These are phyloP conservation scores for Bungarus multicinctus DNA, from an alignment of 2,113 vertebrate genomes.

Conservation along the genomic window DNA sequence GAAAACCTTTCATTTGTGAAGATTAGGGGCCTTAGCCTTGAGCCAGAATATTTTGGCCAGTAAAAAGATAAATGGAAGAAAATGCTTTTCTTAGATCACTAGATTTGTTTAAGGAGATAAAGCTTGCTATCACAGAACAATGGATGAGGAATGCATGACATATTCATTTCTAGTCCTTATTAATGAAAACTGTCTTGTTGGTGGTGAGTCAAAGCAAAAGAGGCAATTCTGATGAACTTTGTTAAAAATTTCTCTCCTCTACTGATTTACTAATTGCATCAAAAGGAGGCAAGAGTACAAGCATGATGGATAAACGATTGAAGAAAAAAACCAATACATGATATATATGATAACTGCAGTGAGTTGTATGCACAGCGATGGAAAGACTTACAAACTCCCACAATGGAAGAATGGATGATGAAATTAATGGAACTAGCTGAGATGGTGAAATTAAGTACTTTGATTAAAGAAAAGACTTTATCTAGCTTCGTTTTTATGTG, in stretches of 20 bases:
- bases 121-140: background rate
- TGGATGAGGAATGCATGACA: background rate
- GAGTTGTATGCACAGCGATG: background rate
- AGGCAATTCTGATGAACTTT: background rate
- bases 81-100: background rate
- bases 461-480: background rate
- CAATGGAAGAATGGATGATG: background rate
- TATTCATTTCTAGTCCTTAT: background rate
- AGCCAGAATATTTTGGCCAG: background rate
- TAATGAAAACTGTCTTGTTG: background rate
- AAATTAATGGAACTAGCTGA: background rate
- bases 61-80: background rate
- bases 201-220: background rate
- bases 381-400: background rate
- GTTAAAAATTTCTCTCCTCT: background rate
- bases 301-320: background rate
- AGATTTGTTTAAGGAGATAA: background rate
- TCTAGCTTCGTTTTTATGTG: background rate
- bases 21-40: no score
- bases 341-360: background rate
- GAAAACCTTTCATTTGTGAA: background rate
- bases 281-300: background rate
- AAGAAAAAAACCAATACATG: background rate
- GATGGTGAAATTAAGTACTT: background rate
- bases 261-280: background rate